Evolutionary conservation across 1,140 invertebrate genomes (phyloP).

Genomic region (Pachypsylla venusta): DNA sequence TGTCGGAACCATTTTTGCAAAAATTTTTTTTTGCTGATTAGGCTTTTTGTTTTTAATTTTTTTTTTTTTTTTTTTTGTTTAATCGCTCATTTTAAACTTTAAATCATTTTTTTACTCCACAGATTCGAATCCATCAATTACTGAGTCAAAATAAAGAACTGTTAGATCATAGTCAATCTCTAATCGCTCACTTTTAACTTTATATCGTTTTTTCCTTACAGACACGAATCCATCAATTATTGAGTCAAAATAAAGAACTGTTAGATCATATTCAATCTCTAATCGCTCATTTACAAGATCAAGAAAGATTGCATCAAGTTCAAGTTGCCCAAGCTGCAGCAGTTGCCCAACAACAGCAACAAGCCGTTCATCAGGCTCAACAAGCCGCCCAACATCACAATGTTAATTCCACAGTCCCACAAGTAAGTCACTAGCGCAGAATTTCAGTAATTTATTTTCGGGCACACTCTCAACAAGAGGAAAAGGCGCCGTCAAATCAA

Average conservation of each 20-base stretch:
- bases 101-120: no score
- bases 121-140: no score
- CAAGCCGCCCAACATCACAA: constrained; percentile 32
- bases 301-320: constrained; percentile 40
- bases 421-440: no score
- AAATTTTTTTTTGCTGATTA: no score
- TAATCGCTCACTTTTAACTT: not conserved
- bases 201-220: constrained; percentile 31
- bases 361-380: no score
- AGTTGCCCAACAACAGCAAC: constrained; percentile 41
- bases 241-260: constrained; percentile 87
- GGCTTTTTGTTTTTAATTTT: no score
- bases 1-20: no score
- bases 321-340: not conserved
- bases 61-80: no score
- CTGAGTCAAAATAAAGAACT: not conserved
- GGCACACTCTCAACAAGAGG: no score
- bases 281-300: constrained; percentile 65
- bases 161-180: not conserved
- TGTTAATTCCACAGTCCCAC: constrained; percentile 25
- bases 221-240: constrained; percentile 80
- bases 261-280: constrained; percentile 82
- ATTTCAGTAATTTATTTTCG: no score
- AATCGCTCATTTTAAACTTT: no score
- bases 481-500: no score